Percentiles rank a stretch among this genome's conserved stretches.
These are phyloP conservation scores for Melierax canorus DNA, from an alignment of 2,113 vertebrate species.

Conservation along the genomic window DNA sequence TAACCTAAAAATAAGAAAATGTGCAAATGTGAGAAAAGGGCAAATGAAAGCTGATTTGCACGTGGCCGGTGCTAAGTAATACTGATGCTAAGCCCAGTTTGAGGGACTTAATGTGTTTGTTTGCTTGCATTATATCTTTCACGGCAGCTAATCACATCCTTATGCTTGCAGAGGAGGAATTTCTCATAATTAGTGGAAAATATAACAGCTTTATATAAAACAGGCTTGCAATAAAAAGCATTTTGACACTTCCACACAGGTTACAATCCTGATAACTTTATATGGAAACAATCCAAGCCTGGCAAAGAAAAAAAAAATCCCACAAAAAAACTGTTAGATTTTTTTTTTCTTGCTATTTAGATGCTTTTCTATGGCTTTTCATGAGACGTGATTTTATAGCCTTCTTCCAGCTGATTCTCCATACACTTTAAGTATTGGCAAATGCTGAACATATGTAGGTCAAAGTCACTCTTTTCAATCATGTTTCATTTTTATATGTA, in stretches of 20 bases:
- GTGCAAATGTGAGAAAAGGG: neutral
- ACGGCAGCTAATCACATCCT: constrained; percentile 30
- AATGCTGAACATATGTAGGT: constrained; percentile 10
- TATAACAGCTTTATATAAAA: constrained; percentile 47
- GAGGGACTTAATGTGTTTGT: neutral
- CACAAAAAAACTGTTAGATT: neutral
- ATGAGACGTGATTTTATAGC: neutral
- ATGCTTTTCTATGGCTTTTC: neutral
- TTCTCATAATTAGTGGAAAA: constrained; percentile 65
- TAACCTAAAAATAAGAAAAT: neutral
- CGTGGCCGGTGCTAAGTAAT: neutral
- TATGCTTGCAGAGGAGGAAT: constrained; percentile 48
- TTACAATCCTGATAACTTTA: constrained; percentile 53
- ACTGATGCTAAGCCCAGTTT: neutral
- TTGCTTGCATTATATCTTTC: constrained; percentile 18
- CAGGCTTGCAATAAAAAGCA: constrained; percentile 33
- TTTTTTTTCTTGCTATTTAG: neutral
- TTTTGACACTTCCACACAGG: constrained; percentile 46
- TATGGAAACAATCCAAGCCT: constrained; percentile 12
- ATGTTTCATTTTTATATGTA: neutral
- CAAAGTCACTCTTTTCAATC: neutral
- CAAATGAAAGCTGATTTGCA: neutral
- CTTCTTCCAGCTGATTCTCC: neutral
- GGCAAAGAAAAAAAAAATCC: neutral
- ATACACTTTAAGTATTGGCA: neutral